These are phyloP conservation scores for Synanthedon formicaeformis DNA, from an alignment of 2,888 invertebrate genomes.

Conservation along the genomic window DNA sequence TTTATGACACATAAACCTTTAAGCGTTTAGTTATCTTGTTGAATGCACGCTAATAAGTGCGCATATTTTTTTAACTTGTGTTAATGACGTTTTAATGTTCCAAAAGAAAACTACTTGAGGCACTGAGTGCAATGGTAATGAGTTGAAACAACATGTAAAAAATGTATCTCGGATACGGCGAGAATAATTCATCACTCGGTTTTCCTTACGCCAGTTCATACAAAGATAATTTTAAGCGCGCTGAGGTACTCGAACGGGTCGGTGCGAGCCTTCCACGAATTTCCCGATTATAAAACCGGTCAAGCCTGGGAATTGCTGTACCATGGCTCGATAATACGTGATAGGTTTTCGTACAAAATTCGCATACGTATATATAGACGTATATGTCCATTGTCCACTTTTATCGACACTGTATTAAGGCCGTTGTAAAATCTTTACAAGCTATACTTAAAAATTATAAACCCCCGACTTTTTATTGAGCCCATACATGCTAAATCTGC, in stretches of 20 bases:
- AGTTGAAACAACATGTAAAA: not conserved
- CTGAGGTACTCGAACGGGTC: constrained; percentile 9
- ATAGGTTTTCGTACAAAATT: constrained; percentile 22
- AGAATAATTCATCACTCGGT: constrained; percentile 8
- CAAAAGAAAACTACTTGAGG: not conserved
- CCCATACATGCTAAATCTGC: too few species aligned
- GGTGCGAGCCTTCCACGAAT: constrained; percentile 47
- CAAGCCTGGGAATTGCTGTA: constrained; percentile 30
- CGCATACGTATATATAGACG: too few species aligned
- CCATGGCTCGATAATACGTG: constrained; percentile 30
- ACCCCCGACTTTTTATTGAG: too few species aligned
- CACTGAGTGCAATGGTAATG: not conserved
- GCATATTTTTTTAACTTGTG: not conserved
- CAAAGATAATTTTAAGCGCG: constrained; percentile 11
- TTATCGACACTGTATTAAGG: too few species aligned
- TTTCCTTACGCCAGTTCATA: constrained; percentile 18
- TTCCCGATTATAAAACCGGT: constrained; percentile 48
- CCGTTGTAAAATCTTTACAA: too few species aligned
- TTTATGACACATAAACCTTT: too few species aligned
- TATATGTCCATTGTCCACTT: too few species aligned
- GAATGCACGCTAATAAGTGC: too few species aligned
- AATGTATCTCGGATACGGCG: not conserved
- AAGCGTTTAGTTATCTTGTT: too few species aligned
- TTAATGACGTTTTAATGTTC: not conserved
- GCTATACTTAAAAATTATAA: too few species aligned